A percentile compares a stretch with the other conserved stretches of the same genome.
These are phyloP conservation scores for Ptyas mucosa DNA, from an alignment of 2,113 vertebrate genomes.

Conservation along the genomic window DNA sequence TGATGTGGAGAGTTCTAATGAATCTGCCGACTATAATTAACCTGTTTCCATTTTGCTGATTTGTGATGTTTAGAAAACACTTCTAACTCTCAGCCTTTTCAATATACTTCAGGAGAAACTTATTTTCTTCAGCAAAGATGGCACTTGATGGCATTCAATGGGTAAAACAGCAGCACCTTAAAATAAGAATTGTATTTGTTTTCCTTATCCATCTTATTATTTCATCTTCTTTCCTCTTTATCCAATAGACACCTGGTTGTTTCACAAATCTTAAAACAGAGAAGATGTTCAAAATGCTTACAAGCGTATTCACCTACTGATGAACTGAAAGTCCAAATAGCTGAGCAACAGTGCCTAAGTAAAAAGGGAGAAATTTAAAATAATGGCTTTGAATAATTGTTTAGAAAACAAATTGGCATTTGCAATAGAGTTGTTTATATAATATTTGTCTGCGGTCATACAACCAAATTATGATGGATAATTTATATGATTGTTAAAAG, in stretches of 20 bases:
- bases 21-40: slow-evolving; percentile 18
- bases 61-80: neutral
- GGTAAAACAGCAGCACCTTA: neutral
- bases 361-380: neutral
- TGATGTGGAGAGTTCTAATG: neutral
- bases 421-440: neutral
- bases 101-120: neutral
- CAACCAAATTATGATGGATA: neutral
- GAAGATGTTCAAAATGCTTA: neutral
- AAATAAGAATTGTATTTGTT: neutral
- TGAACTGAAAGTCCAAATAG: neutral
- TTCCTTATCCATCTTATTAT: neutral
- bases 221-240: no score
- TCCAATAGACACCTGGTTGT: neutral
- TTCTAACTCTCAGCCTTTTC: neutral
- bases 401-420: neutral
- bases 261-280: neutral
- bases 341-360: neutral
- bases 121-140: neutral
- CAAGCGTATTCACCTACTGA: neutral
- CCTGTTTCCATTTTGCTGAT: slow-evolving; percentile 20
- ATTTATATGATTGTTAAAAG: neutral
- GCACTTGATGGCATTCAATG: neutral
- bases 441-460: neutral
- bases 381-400: neutral